Base-by-base conservation (phyloP, 2,113 vertebrate genomes). In the human region DNA sequence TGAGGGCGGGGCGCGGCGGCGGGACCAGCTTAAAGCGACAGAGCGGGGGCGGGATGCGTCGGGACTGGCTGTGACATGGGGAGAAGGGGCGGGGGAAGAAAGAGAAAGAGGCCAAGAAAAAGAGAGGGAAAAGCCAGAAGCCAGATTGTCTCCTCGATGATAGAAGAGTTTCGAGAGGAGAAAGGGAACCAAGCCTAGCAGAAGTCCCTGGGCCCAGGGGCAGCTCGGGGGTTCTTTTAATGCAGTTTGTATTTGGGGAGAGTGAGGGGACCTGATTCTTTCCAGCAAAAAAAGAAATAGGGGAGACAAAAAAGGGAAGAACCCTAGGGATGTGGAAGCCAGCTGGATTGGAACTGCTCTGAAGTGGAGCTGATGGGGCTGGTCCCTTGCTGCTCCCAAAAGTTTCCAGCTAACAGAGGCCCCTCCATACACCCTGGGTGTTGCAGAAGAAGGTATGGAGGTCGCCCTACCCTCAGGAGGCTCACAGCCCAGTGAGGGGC, bases 1-100 rank as follows among this genome's bases (percentile, higher is more conserved):
- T 6, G 30, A 68, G 75, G 66, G 70, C 66, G 10, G 68, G 88
- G 97, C 75, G 22, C 88, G 38, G 92, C 93, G 73, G 89, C 17
- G 3, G 35, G 48, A 35, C 70, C 1, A 2, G 75, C 87, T 96
- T 96, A 96, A 96, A 97, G 94, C 72, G 50, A n/a, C 94, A 93
- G 94, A 27, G 68, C 85, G 16, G 50, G 35, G 87, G 89, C 70
- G 61, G 82, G 61, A 22, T 0, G 96, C 10, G 40, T 68, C 1
- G 38, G 90, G 38, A 12, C 93, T 11, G 40, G 27, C 10, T 22
- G 70, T 2, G 38, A 11, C 57, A 2, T 12, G 0, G 3, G 3
- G 89, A 16, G 10, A 38, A 52, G 52, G 22, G 30, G 16, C 57
- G 5, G 73, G 87, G 30, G 20, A 43, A 57, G 9, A 13, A 16